Evolutionary conservation across 2,888 invertebrate genomes (phyloP).

Genomic region (Rhagonycha lutea): DNA sequence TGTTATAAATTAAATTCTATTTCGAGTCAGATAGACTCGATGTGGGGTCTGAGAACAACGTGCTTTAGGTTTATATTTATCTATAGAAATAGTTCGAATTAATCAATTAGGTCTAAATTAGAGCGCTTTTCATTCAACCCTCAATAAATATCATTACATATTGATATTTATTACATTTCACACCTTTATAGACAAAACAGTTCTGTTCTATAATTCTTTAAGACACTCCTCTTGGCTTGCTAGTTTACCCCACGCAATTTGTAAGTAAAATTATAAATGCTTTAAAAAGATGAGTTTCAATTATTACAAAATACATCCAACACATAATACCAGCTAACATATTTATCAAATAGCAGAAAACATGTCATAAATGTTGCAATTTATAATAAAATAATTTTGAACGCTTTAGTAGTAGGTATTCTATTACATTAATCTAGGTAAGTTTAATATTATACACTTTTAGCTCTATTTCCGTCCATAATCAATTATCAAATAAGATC

Average conservation of each 20-base stretch:
- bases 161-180: slow-evolving; percentile 17
- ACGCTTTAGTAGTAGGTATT: background rate
- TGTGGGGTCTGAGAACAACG: no score
- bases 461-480: no score
- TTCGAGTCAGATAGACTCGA: no score
- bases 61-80: no score
- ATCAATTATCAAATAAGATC: no score
- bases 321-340: slow-evolving; percentile 16
- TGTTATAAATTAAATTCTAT: no score
- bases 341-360: slow-evolving; percentile 13
- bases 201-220: slow-evolving; percentile 22
- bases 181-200: slow-evolving; percentile 23
- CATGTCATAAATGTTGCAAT: slow-evolving; percentile 8
- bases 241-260: slow-evolving; percentile 25
- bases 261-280: slow-evolving; percentile 24
- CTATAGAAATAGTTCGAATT: background rate
- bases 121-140: background rate
- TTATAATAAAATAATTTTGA: background rate
- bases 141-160: background rate
- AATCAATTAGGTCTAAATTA: background rate
- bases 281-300: slow-evolving; percentile 24
- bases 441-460: no score
- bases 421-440: background rate
- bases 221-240: slow-evolving; percentile 25
- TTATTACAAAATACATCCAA: slow-evolving; percentile 28